phyloP scores from a whole-genome alignment of 1,140 invertebrate species.

The Goniozus legneri region DNA sequence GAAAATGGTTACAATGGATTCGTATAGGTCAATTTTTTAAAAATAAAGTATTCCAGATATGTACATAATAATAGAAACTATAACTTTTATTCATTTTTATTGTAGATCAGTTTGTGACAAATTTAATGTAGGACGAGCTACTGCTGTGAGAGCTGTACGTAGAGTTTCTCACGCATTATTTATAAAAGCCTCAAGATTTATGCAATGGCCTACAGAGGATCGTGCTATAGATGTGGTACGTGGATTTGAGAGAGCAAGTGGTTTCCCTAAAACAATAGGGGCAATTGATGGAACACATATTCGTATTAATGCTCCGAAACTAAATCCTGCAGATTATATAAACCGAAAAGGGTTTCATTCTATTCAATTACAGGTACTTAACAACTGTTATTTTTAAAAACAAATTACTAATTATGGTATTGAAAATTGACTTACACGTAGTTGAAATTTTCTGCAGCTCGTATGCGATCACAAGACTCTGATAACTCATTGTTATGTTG shows the following conservation, averaged over 20 bases:
- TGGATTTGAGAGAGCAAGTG: slow-evolving; percentile 17
- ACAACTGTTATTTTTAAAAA: too few species aligned
- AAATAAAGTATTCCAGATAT: neutral
- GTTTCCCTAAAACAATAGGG: slow-evolving; percentile 21
- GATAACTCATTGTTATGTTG: slow-evolving; percentile 10
- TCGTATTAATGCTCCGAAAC: slow-evolving; percentile 19
- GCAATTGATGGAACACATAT: slow-evolving; percentile 25
- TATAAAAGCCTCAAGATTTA: slow-evolving; percentile 13
- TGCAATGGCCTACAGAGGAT: slow-evolving; percentile 18
- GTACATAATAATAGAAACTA: neutral
- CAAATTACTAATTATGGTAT: too few species aligned
- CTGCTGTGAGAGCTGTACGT: slow-evolving; percentile 9
- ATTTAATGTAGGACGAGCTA: slow-evolving; percentile 22
- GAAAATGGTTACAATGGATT: slow-evolving; percentile 8
- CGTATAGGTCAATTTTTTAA: slow-evolving; percentile 6
- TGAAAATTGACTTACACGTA: too few species aligned
- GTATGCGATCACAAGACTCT: slow-evolving; percentile 7
- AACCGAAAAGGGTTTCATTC: slow-evolving; percentile 11
- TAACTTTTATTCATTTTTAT: slow-evolving; percentile 1
- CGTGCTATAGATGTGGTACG: slow-evolving; percentile 8
- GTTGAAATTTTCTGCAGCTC: neutral
- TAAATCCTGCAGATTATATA: slow-evolving; percentile 15
- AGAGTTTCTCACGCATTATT: slow-evolving; percentile 15
- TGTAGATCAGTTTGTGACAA: slow-evolving; percentile 18
- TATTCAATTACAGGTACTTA: slow-evolving; percentile 6